These are phyloP conservation scores for Leptatherina wallacei DNA, from an alignment of 2,797 vertebrate species.

Conservation along the genomic window DNA sequence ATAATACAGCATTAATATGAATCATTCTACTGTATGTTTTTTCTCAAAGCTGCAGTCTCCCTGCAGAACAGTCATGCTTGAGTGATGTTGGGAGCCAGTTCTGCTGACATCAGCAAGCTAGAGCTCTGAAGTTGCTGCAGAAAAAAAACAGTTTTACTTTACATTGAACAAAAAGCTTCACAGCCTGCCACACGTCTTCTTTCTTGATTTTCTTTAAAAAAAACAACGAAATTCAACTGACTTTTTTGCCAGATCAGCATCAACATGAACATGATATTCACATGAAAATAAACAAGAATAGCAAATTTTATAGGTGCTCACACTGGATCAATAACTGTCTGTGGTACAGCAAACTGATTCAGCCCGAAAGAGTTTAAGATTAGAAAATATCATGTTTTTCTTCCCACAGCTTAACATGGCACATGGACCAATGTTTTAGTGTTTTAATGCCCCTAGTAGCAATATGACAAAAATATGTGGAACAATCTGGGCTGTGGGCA, in stretches of 20 bases:
- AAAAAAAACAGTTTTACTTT: constrained; percentile 19
- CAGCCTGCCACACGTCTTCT: not conserved
- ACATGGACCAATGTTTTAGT: not conserved
- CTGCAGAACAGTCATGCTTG: constrained; percentile 73
- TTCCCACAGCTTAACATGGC: not conserved
- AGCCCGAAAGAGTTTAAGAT: too few species aligned
- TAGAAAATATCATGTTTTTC: too few species aligned
- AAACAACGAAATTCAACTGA: not conserved
- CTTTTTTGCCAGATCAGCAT: not conserved
- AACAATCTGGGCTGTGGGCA: too few species aligned
- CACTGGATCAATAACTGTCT: too few species aligned
- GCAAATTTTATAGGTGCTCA: not conserved
- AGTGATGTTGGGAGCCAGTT: constrained; percentile 51
- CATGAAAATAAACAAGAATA: not conserved
- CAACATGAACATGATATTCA: not conserved
- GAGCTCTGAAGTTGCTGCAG: constrained; percentile 52
- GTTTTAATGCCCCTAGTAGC: too few species aligned
- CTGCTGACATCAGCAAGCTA: constrained; percentile 72
- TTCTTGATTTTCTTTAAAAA: not conserved
- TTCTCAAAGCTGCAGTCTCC: constrained; percentile 58
- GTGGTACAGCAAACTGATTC: too few species aligned
- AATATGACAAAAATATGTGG: too few species aligned
- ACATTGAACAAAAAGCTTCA: constrained; percentile 10
- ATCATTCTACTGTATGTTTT: constrained; percentile 40
- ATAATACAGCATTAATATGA: constrained; percentile 2